phyloP scores from a whole-genome alignment of 1,140 invertebrate genomes.

The Drosophila pruinosa region DNA sequence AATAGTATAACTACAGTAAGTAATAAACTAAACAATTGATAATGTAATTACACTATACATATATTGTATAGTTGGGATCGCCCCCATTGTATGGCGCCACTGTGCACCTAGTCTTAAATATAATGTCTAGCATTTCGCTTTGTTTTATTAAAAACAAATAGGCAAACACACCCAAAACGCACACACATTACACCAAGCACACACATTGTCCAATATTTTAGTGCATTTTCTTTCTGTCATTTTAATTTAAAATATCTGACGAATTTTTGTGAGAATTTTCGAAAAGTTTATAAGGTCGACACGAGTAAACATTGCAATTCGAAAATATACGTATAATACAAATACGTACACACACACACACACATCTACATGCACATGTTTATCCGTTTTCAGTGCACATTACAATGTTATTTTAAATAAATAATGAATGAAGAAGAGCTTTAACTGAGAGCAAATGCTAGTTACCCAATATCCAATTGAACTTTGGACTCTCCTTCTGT shows the following conservation, averaged over 20 bases:
- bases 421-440: conserved; percentile 26
- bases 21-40: not conserved
- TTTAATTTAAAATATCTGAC: conserved; percentile 48
- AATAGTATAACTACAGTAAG: not conserved
- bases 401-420: conserved; percentile 11
- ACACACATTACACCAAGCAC: conserved; percentile 12
- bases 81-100: not conserved
- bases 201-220: conserved; percentile 9
- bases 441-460: conserved; percentile 16
- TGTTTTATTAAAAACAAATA: conserved; percentile 44
- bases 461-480: conserved; percentile 28
- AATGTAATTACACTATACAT: not conserved
- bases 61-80: not conserved
- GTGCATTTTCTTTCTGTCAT: conserved; percentile 42
- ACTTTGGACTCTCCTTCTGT: conserved; percentile 20
- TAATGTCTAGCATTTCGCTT: conserved; percentile 8
- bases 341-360: not conserved
- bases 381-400: not conserved
- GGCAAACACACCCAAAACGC: conserved; percentile 9
- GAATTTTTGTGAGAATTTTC: conserved; percentile 38
- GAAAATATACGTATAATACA: not conserved
- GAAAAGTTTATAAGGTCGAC: conserved; percentile 23
- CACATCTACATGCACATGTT: not conserved
- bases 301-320: conserved; percentile 15
- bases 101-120: conserved; percentile 14